Conservation (phyloP, 2,113 vertebrate genomes). For the Tichodroma muraria region DNA sequence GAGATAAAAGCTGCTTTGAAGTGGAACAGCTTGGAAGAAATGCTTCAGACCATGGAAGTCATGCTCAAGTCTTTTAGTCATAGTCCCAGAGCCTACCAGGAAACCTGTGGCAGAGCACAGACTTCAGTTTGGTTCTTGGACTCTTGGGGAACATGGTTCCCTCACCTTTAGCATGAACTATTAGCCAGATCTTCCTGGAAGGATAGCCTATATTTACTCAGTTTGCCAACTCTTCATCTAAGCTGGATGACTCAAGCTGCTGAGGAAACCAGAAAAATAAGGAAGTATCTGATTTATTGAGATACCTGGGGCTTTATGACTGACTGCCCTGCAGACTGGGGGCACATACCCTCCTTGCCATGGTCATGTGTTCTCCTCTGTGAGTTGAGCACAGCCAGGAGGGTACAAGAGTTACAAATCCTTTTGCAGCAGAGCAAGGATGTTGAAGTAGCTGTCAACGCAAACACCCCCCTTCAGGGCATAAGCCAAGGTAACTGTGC, state of each 20-base stretch:
- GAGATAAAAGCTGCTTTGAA: neutral
- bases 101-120: neutral
- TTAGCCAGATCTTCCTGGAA: neutral
- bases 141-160: rapidly evolving
- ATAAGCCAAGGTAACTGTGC: neutral
- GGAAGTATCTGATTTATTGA: neutral
- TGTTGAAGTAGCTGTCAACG: neutral
- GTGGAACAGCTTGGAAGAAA: neutral
- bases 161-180: neutral
- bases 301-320: neutral
- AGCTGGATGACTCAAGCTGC: constrained; percentile 2
- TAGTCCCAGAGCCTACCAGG: neutral
- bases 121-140: rapidly evolving
- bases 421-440: neutral
- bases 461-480: neutral
- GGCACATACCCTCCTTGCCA: rapidly evolving
- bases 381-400: neutral
- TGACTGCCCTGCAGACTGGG: neutral
- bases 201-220: neutral
- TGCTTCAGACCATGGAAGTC: rapidly evolving
- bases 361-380: rapidly evolving
- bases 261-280: constrained; percentile 3
- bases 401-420: rapidly evolving
- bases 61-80: neutral
- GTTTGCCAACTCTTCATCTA: neutral